Evolutionary conservation across 1,140 invertebrate species (phyloP).

Genomic region (Planococcus citri): DNA sequence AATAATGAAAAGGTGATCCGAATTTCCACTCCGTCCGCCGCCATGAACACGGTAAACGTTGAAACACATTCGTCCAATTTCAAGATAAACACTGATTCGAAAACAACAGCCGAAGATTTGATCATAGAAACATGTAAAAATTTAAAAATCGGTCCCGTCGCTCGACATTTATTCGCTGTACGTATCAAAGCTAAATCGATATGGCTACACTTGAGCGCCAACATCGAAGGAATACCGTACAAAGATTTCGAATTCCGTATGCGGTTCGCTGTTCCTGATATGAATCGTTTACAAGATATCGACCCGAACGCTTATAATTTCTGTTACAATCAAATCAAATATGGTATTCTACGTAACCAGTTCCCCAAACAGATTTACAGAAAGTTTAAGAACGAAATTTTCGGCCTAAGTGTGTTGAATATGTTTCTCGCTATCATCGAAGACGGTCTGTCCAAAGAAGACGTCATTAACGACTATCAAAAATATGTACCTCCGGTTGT

Average conservation of each 20-base stretch:
- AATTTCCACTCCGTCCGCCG: background rate
- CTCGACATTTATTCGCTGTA: constrained; percentile 61
- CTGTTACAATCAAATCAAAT: constrained; percentile 68
- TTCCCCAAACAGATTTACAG: constrained; percentile 64
- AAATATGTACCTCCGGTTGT: constrained; percentile 67
- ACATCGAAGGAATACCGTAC: constrained; percentile 38
- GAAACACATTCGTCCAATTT: background rate
- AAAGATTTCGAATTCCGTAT: constrained; percentile 57
- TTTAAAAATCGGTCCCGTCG: constrained; percentile 56
- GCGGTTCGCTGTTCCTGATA: constrained; percentile 53
- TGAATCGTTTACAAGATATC: constrained; percentile 48
- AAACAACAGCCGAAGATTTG: constrained; percentile 49
- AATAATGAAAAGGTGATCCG: too few relatives aligned
- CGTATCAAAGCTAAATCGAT: constrained; percentile 43
- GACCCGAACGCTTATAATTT: constrained; percentile 67
- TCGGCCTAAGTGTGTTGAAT: constrained; percentile 70
- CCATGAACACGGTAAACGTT: background rate
- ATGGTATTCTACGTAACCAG: constrained; percentile 63
- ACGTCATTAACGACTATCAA: constrained; percentile 60
- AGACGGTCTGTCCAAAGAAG: constrained; percentile 45
- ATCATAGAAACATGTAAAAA: constrained; percentile 54
- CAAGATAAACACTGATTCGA: background rate
- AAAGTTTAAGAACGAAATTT: constrained; percentile 54
- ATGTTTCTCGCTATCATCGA: constrained; percentile 70
- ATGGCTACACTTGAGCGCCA: constrained; percentile 49